phyloP scores from a whole-genome alignment of 2,113 vertebrate genomes.

The Hydropotes inermis region DNA sequence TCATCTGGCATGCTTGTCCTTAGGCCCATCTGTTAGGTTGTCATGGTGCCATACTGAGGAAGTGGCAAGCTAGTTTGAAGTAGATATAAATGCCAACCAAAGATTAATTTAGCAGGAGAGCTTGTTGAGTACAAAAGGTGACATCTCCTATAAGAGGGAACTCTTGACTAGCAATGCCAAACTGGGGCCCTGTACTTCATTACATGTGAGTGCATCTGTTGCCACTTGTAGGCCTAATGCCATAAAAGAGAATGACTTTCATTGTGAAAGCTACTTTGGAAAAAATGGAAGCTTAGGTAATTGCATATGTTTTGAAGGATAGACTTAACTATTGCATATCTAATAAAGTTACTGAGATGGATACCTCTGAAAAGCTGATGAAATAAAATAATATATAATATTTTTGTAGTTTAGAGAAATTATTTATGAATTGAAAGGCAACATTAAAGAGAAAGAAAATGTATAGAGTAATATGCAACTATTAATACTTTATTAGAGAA shows the following conservation, averaged over 20 bases:
- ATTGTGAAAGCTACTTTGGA: slow-evolving; percentile 20
- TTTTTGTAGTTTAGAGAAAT: not conserved
- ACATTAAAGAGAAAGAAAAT: not conserved
- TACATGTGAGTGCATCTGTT: slow-evolving; percentile 61
- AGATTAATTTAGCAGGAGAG: slow-evolving; percentile 73
- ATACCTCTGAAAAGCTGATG: not conserved
- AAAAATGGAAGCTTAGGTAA: not conserved
- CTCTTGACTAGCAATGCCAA: slow-evolving; percentile 65
- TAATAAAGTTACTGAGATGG: not conserved
- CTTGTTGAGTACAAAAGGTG: slow-evolving; percentile 62
- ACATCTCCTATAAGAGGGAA: slow-evolving; percentile 68
- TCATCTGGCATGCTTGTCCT: slow-evolving; percentile 59
- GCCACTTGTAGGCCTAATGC: slow-evolving; percentile 46
- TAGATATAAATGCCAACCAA: slow-evolving; percentile 72
- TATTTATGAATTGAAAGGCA: not conserved
- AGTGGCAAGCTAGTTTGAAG: slow-evolving; percentile 65
- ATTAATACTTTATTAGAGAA: not conserved
- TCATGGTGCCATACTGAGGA: slow-evolving; percentile 54
- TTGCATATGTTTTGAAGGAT: not conserved
- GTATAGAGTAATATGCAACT: not conserved
- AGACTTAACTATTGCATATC: not conserved
- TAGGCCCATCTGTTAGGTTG: slow-evolving; percentile 70
- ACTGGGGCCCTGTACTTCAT: slow-evolving; percentile 37
- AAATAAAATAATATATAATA: not conserved
- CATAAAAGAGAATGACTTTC: slow-evolving; percentile 39